phyloP scores from a whole-genome alignment of 2,797 vertebrate genomes.

The Zalophus californianus region DNA sequence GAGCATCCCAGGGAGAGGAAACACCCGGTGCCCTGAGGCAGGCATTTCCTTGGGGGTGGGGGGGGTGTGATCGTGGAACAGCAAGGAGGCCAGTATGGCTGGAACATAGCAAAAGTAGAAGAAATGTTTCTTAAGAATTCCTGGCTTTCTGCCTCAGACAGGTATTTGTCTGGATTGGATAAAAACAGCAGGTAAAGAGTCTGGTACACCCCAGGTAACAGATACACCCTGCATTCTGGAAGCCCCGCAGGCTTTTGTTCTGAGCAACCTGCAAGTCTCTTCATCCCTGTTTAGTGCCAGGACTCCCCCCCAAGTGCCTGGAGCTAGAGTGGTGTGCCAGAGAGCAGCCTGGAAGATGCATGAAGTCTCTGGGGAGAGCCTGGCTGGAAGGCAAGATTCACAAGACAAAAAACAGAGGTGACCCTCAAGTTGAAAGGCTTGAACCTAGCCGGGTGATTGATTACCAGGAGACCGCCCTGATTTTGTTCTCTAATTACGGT shows the following conservation, averaged over 20 bases:
- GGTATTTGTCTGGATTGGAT: slow-evolving; percentile 67
- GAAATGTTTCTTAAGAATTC: slow-evolving; percentile 62
- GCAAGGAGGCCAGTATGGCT: background rate
- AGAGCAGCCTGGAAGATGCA: background rate
- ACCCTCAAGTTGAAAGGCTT: slow-evolving; percentile 78
- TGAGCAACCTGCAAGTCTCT: slow-evolving; percentile 36
- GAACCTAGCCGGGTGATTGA: slow-evolving; percentile 82
- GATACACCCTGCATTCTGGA: slow-evolving; percentile 58
- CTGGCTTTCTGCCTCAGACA: slow-evolving; percentile 53
- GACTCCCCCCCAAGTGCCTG: slow-evolving; percentile 65
- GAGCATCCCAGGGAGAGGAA: background rate
- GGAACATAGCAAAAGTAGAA: slow-evolving; percentile 38
- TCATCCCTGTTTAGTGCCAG: slow-evolving; percentile 1
- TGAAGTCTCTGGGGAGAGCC: background rate
- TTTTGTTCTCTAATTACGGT: slow-evolving; percentile 86
- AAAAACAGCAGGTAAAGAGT: slow-evolving; percentile 66
- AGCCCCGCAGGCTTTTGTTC: slow-evolving; percentile 36
- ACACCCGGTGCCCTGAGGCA: background rate
- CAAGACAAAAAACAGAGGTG: slow-evolving; percentile 84
- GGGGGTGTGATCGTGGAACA: background rate
- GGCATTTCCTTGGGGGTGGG: background rate
- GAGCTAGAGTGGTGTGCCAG: slow-evolving; percentile 34
- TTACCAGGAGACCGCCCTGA: slow-evolving; percentile 76
- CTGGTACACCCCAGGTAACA: slow-evolving; percentile 59
- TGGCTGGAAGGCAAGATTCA: slow-evolving; percentile 65